Percentiles rank a stretch among this genome's conserved stretches.
Conservation (phyloP, 1,140 invertebrate species). For the Brachionus plicatilis region DNA sequence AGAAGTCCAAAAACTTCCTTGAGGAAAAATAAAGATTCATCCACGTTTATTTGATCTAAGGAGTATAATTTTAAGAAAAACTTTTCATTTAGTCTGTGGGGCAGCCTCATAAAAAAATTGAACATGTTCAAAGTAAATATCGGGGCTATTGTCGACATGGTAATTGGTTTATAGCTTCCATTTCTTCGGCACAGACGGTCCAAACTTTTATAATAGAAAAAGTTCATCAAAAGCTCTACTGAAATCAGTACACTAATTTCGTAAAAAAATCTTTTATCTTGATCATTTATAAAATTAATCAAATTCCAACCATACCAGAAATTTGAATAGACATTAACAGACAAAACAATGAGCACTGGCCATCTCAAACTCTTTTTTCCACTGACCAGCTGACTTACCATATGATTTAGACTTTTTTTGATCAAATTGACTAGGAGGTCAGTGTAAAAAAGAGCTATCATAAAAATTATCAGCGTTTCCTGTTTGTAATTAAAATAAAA, state of each 20-base stretch:
- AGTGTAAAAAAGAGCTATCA: background rate
- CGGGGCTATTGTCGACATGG: background rate
- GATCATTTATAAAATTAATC: constrained; percentile 25
- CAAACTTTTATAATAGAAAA: background rate
- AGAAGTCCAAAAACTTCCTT: background rate
- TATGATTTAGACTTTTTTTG: background rate
- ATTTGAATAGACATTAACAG: background rate
- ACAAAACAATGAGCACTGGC: background rate
- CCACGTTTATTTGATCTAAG: background rate
- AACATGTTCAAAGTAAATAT: background rate
- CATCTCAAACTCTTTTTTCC: background rate
- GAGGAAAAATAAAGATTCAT: background rate
- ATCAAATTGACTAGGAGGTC: background rate
- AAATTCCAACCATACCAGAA: constrained; percentile 6
- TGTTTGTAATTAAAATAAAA: constrained; percentile 32
- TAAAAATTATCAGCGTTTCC: background rate
- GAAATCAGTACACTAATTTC: background rate
- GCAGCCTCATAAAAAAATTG: background rate
- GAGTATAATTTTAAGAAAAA: background rate
- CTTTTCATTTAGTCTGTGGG: background rate
- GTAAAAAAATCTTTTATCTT: constrained; percentile 5
- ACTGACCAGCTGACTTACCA: background rate
- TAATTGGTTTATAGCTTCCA: background rate
- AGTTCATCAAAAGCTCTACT: background rate
- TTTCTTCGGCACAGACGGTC: background rate